Evolutionary conservation across 2,888 invertebrate genomes (phyloP).

Genomic region (Drosophila percnosoma): DNA sequence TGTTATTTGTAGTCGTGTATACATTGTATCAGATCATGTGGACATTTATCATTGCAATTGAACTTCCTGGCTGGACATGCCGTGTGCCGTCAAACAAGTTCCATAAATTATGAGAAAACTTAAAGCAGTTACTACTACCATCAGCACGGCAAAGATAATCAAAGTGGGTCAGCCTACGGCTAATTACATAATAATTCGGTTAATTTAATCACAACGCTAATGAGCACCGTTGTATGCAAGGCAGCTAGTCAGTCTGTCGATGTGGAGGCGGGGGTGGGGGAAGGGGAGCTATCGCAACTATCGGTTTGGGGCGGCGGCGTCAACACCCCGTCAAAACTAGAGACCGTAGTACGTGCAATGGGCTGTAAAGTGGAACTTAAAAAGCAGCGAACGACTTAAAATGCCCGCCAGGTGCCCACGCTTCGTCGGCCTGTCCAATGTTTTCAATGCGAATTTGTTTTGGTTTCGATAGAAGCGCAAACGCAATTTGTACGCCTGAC

Average conservation of each 20-base stretch:
- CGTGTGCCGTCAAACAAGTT: constrained; percentile 62
- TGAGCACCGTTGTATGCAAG: constrained; percentile 78
- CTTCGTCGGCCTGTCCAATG: constrained; percentile 3
- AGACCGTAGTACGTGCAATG: constrained; percentile 53
- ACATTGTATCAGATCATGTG: constrained; percentile 1
- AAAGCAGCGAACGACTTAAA: constrained; percentile 59
- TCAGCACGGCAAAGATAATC: constrained; percentile 34
- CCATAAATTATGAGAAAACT: constrained; percentile 58
- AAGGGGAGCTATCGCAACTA: constrained; percentile 49
- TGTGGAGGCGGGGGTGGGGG: neutral
- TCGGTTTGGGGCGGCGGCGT: constrained; percentile 47
- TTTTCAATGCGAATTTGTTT: constrained; percentile 58
- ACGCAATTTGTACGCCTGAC: constrained; percentile 76
- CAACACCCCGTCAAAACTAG: constrained; percentile 49
- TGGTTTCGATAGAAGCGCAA: constrained; percentile 62
- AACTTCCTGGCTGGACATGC: constrained; percentile 59
- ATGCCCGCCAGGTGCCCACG: constrained; percentile 74
- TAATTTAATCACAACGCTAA: constrained; percentile 79
- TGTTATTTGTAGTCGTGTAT: neutral
- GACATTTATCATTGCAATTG: constrained; percentile 35
- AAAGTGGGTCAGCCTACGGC: constrained; percentile 74
- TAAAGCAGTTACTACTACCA: constrained; percentile 24
- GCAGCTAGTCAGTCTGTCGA: constrained; percentile 16
- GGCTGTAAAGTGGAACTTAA: constrained; percentile 40
- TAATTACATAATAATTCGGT: constrained; percentile 83